phyloP scores from a whole-genome alignment of 2,888 invertebrate species.

The Endomychus coccineus region DNA sequence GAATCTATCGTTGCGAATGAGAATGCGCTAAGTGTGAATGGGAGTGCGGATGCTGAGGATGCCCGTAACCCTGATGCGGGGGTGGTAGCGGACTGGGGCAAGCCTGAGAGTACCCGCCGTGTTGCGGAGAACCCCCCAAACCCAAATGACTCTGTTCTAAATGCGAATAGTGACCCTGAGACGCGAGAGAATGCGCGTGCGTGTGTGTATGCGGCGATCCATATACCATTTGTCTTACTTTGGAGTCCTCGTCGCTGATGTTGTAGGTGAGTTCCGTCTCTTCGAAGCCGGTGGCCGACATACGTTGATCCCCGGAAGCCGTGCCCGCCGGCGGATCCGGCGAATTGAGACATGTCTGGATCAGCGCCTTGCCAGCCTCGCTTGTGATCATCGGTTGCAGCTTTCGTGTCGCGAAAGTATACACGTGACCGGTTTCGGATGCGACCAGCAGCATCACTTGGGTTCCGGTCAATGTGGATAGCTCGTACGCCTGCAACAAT shows the following conservation, averaged over 20 bases:
- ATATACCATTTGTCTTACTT: slow-evolving; percentile 96
- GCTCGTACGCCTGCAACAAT: slow-evolving; percentile 87
- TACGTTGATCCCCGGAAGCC: slow-evolving; percentile 77
- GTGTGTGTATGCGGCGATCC: slow-evolving; percentile 56
- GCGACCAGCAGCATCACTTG: slow-evolving; percentile 99
- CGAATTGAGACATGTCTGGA: slow-evolving; percentile 97
- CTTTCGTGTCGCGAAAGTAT: slow-evolving; percentile 98
- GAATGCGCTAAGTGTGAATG: slow-evolving; percentile 64
- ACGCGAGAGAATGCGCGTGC: slow-evolving; percentile 53
- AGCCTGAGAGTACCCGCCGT: slow-evolving; percentile 55
- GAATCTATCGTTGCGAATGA: slow-evolving; percentile 72
- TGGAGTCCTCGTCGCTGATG: slow-evolving; percentile 90
- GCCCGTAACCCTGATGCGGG: slow-evolving; percentile 50
- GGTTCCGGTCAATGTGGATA: slow-evolving; percentile 97
- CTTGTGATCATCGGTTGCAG: slow-evolving; percentile 99
- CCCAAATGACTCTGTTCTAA: slow-evolving; percentile 41
- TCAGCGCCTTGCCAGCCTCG: slow-evolving; percentile 92
- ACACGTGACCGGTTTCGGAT: slow-evolving; percentile 98
- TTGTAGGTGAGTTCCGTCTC: slow-evolving; percentile 97
- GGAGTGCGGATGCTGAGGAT: slow-evolving; percentile 64
- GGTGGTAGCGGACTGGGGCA: slow-evolving; percentile 70
- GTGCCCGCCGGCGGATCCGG: slow-evolving; percentile 76
- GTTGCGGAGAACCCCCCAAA: slow-evolving; percentile 42
- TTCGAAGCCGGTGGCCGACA: slow-evolving; percentile 98
- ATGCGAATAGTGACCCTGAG: slow-evolving; percentile 41